A percentile compares a stretch with the other conserved stretches of the same genome.
phyloP scores from a whole-genome alignment of 35 echinoderm and acorn worm species.

The Ophiothrix spiculata region DNA sequence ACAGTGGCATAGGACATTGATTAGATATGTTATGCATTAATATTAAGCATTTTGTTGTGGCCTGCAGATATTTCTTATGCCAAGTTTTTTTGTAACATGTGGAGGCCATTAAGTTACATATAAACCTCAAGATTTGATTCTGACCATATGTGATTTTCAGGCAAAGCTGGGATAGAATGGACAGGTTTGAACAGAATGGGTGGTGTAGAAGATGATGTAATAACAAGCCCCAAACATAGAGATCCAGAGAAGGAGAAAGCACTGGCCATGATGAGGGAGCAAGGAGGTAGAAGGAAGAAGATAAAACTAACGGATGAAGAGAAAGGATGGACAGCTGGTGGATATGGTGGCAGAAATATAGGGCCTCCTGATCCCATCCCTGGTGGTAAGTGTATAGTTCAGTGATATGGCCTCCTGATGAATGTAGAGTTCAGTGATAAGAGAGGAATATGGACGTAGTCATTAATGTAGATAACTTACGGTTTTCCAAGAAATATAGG shows the following conservation, averaged over 20 bases:
- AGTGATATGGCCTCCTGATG: too few relatives aligned
- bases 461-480: too few relatives aligned
- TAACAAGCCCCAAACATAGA: slow-evolving; percentile 16
- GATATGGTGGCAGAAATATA: slow-evolving; percentile 78
- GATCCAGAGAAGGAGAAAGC: slow-evolving; percentile 74
- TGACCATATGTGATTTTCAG: slow-evolving; percentile 7
- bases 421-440: too few relatives aligned
- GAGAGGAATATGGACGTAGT: too few relatives aligned
- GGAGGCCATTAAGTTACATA: background rate
- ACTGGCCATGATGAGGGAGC: slow-evolving; percentile 48
- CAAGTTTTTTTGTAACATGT: background rate
- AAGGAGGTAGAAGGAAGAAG: slow-evolving; percentile 82
- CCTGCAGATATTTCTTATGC: background rate
- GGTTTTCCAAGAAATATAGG: too few relatives aligned
- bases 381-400: slow-evolving; percentile 90
- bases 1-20: background rate
- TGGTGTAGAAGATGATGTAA: too few relatives aligned
- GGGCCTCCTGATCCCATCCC: slow-evolving; percentile 96
- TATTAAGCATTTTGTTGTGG: background rate
- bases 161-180: slow-evolving; percentile 70
- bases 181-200: slow-evolving; percentile 80
- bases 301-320: slow-evolving; percentile 72
- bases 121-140: background rate
- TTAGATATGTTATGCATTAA: background rate
- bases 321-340: slow-evolving; percentile 92